These are phyloP conservation scores for Passer domesticus DNA, from an alignment of 2,113 vertebrate genomes.

Conservation along the genomic window DNA sequence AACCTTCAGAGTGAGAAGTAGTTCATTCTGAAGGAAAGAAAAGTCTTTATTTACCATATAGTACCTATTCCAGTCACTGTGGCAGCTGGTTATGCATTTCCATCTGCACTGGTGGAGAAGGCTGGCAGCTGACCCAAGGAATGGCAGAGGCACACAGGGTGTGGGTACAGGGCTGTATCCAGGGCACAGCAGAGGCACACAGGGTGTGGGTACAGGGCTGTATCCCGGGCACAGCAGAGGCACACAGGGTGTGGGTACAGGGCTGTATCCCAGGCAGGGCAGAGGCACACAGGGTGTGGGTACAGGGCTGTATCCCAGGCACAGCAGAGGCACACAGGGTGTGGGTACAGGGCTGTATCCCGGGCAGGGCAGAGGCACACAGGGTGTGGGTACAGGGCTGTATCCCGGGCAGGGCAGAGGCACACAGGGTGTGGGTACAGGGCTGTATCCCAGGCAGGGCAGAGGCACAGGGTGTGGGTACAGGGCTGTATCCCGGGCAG, in stretches of 20 bases:
- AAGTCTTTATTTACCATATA: background rate
- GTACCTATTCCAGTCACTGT: background rate
- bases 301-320: too few species aligned
- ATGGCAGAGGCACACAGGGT: background rate
- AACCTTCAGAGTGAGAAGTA: background rate
- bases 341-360: too few species aligned
- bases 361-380: too few species aligned
- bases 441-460: too few species aligned
- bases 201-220: background rate
- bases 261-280: too few species aligned
- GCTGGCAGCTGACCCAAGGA: background rate
- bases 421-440: too few species aligned
- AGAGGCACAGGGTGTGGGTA: too few species aligned
- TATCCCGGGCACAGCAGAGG: background rate
- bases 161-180: background rate
- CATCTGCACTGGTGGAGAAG: background rate
- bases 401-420: too few species aligned
- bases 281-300: too few species aligned
- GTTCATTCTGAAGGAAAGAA: background rate
- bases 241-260: background rate
- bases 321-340: too few species aligned
- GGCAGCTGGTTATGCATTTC: background rate
- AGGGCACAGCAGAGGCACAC: background rate
- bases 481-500: too few species aligned
- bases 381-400: too few species aligned